These are phyloP conservation scores for Brachionus koreanus DNA, from an alignment of 1,140 invertebrate genomes.

Conservation along the genomic window DNA sequence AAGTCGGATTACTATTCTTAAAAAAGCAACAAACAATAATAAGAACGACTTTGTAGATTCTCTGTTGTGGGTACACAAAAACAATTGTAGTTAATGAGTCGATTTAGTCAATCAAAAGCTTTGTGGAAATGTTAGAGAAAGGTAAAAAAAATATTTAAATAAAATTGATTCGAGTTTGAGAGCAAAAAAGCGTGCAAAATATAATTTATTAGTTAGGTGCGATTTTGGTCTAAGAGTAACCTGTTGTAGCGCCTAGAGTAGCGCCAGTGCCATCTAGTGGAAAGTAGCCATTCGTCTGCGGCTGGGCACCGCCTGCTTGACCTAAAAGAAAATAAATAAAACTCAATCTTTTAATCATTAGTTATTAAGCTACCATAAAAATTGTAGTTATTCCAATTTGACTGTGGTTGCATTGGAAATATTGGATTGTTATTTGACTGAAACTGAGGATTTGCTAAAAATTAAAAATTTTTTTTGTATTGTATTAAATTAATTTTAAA, in stretches of 20 bases:
- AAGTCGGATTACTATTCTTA: not conserved
- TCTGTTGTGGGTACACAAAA: not conserved
- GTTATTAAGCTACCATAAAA: not conserved
- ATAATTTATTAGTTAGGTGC: not conserved
- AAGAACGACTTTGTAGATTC: not conserved
- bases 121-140: not conserved
- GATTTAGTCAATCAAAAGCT: not conserved
- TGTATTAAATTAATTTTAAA: too few species aligned
- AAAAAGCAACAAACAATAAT: not conserved
- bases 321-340: not conserved
- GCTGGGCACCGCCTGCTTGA: not conserved
- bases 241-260: not conserved
- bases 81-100: not conserved
- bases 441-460: not conserved
- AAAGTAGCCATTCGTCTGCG: conserved; percentile 8
- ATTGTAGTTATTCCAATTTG: conserved; percentile 22
- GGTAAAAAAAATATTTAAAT: not conserved
- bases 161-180: not conserved
- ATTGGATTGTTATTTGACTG: not conserved
- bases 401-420: not conserved
- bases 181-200: not conserved
- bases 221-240: conserved; percentile 4
- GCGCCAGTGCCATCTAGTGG: not conserved
- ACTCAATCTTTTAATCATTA: not conserved
- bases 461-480: not conserved